A percentile compares a stretch with the other conserved stretches of the same genome.
Evolutionary conservation across 1,140 invertebrate species (phyloP).

Genomic region (Apis mellifera): Amel_HAv3.1 CM009943.2:3334001-3334500

Average conservation of each 20-base stretch:
- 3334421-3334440: constrained; percentile 69
- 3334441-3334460: constrained; percentile 73
- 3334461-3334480: too few species aligned
- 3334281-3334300: not conserved
- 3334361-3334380: constrained; percentile 44
- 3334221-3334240: not conserved
- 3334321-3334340: constrained; percentile 6
- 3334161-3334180: constrained; percentile 11
- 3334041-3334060: constrained; percentile 48
- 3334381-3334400: constrained; percentile 56
- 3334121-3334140: not conserved
- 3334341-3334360: constrained; percentile 39
- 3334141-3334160: constrained; percentile 8
- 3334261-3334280: not conserved
- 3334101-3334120: constrained; percentile 31
- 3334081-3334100: constrained; percentile 37
- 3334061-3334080: constrained; percentile 63
- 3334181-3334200: constrained; percentile 3
- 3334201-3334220: not conserved
- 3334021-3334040: constrained; percentile 33
- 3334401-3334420: constrained; percentile 57
- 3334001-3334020: constrained; percentile 56
- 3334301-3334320: not conserved
- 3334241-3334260: not conserved
- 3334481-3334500: constrained; percentile 61